phyloP scores from a whole-genome alignment of 2,888 invertebrate species.

The Linnaemya tessellans region DNA sequence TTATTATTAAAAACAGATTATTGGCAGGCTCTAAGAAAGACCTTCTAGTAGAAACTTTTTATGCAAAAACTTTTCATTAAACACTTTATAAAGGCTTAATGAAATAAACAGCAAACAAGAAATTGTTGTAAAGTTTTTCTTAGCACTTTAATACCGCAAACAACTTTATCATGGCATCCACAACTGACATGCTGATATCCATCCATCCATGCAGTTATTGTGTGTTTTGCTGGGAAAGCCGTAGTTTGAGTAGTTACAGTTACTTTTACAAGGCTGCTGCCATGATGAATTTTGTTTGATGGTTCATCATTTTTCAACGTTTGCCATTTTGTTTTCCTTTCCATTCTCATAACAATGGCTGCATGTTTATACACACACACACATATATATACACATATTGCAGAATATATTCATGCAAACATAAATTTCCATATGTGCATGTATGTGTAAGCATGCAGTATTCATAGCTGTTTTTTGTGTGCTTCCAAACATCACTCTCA shows the following conservation, averaged over 20 bases:
- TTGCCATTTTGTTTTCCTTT: slow-evolving; percentile 69
- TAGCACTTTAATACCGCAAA: not conserved
- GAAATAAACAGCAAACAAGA: too few relatives aligned
- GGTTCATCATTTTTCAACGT: slow-evolving; percentile 73
- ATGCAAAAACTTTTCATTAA: too few relatives aligned
- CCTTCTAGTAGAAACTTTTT: not conserved
- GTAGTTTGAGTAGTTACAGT: slow-evolving; percentile 52
- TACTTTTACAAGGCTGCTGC: slow-evolving; percentile 67
- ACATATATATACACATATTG: too few relatives aligned
- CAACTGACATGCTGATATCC: too few relatives aligned
- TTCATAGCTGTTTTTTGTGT: slow-evolving; percentile 6
- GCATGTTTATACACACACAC: too few relatives aligned
- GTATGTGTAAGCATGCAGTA: not conserved
- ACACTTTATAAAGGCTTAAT: too few relatives aligned
- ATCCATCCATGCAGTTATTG: not conserved
- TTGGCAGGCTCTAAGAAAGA: not conserved
- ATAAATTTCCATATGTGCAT: not conserved
- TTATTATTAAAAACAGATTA: not conserved
- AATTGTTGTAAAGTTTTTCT: not conserved
- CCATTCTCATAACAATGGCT: slow-evolving; percentile 55
- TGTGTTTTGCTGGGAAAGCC: slow-evolving; percentile 23
- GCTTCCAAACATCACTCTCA: slow-evolving; percentile 7
- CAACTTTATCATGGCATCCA: not conserved
- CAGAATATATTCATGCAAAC: not conserved
- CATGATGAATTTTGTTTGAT: slow-evolving; percentile 72